These are phyloP conservation scores for Endotricha flammealis DNA, from an alignment of 2,888 invertebrate genomes.

Conservation along the genomic window DNA sequence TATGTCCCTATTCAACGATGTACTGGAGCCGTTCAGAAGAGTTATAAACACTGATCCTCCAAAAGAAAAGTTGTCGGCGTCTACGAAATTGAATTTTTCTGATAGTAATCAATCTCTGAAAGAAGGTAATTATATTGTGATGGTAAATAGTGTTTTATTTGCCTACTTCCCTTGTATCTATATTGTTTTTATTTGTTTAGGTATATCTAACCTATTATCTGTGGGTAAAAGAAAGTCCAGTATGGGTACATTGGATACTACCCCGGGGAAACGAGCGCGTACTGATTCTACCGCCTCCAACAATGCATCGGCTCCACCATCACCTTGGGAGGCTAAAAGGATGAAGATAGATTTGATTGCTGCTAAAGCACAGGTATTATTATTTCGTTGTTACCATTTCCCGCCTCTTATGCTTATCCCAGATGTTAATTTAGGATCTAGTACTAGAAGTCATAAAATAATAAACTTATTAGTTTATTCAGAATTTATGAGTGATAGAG, in stretches of 20 bases:
- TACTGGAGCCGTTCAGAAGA: constrained; percentile 67
- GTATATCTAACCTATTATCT: constrained; percentile 47
- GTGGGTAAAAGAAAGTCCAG: constrained; percentile 64
- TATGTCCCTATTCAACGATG: constrained; percentile 66
- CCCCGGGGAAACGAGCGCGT: constrained; percentile 60
- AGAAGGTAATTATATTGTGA: constrained; percentile 44
- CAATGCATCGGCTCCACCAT: constrained; percentile 46
- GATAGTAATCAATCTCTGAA: constrained; percentile 64
- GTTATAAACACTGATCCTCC: constrained; percentile 68
- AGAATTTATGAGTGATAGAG: too few species aligned
- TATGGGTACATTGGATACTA: constrained; percentile 37
- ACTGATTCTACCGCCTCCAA: constrained; percentile 44
- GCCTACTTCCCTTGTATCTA: too few species aligned
- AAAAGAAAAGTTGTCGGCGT: constrained; percentile 65
- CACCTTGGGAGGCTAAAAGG: constrained; percentile 82
- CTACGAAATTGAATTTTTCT: constrained; percentile 65
- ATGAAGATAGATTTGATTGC: constrained; percentile 82
- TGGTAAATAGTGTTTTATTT: not conserved
- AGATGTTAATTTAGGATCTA: too few species aligned
- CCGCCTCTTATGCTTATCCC: too few species aligned
- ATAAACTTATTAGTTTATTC: too few species aligned
- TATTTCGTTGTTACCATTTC: too few species aligned
- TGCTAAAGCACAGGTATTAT: constrained; percentile 73
- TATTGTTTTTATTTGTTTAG: constrained; percentile 24
- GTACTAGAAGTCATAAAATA: too few species aligned